A percentile compares a stretch with the other conserved stretches of the same genome.
These are phyloP conservation scores for Micromussa lordhowensis DNA, from an alignment of 92 coral and sea anemone species.

Conservation along the genomic window DNA sequence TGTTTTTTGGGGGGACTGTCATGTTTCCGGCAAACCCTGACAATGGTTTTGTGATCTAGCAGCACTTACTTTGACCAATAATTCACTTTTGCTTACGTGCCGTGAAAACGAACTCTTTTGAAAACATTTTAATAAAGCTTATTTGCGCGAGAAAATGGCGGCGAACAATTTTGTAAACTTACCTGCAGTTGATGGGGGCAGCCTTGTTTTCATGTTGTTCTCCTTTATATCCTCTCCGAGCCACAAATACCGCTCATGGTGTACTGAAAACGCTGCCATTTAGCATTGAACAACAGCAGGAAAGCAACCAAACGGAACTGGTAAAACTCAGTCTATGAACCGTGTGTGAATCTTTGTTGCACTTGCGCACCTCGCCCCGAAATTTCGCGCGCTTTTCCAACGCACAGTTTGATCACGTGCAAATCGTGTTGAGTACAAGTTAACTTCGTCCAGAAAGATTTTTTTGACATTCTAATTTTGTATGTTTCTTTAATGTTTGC, in stretches of 20 bases:
- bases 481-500: slow-evolving; percentile 4
- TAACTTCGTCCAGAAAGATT: neutral
- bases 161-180: neutral
- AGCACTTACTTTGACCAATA: neutral
- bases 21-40: neutral
- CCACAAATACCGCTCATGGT: neutral
- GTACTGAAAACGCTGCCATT: neutral
- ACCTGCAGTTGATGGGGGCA: neutral
- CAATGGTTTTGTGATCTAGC: neutral
- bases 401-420: neutral
- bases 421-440: neutral
- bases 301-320: neutral
- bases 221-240: neutral
- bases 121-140: neutral
- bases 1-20: too few species aligned
- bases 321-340: neutral
- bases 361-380: neutral
- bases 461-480: neutral
- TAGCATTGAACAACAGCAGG: neutral
- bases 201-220: neutral
- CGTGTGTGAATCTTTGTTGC: too few species aligned
- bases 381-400: neutral
- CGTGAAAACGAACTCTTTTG: neutral
- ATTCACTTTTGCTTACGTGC: neutral
- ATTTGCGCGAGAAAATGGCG: neutral